Conservation (phyloP, 2,113 vertebrate species). For the Catharus fuscescens region DNA sequence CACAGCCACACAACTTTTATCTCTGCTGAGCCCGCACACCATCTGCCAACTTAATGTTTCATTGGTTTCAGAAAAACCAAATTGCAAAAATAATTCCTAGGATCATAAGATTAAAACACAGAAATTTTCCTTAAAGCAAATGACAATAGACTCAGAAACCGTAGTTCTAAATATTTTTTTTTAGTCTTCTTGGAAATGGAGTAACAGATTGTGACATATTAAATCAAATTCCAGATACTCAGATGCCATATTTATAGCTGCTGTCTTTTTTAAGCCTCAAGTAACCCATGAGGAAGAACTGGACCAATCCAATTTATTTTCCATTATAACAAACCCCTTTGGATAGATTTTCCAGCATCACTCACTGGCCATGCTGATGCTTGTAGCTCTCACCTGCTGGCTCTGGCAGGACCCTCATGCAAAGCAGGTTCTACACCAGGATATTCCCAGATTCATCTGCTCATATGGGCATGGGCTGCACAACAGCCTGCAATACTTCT, state of each 20-base stretch:
- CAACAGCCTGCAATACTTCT: not conserved
- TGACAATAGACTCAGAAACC: not conserved
- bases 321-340: not conserved
- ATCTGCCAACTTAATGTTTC: constrained; percentile 65
- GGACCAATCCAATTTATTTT: not conserved
- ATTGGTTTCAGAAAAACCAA: constrained; percentile 29
- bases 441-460: not conserved
- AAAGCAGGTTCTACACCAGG: not conserved
- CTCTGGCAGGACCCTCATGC: accelerated
- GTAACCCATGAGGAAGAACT: not conserved
- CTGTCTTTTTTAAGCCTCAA: constrained; percentile 6
- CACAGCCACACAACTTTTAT: constrained; percentile 32
- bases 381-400: not conserved
- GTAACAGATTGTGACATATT: constrained; percentile 33
- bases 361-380: not conserved
- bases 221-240: constrained; percentile 34
- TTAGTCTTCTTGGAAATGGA: not conserved
- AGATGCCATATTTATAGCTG: constrained; percentile 27
- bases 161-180: not conserved
- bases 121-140: constrained; percentile 41
- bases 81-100: constrained; percentile 41
- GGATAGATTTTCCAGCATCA: not conserved
- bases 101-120: constrained; percentile 26
- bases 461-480: not conserved
- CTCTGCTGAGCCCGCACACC: constrained; percentile 37